Percentiles rank a stretch among this genome's conserved stretches.
These are phyloP conservation scores for Sebastes elongatus DNA, from an alignment of 2,797 vertebrate genomes.

Conservation along the genomic window DNA sequence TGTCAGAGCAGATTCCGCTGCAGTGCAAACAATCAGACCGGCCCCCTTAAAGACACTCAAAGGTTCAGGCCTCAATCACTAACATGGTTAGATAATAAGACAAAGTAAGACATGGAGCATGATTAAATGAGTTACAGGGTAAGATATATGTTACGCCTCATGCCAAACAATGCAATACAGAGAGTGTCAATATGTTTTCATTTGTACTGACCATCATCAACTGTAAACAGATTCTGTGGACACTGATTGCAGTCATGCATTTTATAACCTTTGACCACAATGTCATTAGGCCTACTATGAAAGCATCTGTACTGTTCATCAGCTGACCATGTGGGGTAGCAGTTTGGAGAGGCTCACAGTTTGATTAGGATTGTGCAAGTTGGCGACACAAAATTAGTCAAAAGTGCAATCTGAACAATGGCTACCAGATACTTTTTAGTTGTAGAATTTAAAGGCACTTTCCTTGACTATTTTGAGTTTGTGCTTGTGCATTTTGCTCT, in stretches of 20 bases:
- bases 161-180: neutral
- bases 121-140: neutral
- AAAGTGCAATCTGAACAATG: neutral
- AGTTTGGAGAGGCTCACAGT: neutral
- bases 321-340: neutral
- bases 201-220: neutral
- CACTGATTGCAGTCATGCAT: no score
- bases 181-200: neutral
- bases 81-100: neutral
- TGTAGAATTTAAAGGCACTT: neutral
- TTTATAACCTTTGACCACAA: neutral
- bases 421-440: neutral
- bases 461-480: neutral
- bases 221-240: neutral
- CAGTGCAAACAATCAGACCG: neutral
- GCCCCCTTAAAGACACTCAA: neutral
- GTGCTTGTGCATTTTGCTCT: neutral
- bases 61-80: neutral
- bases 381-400: neutral
- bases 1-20: slow-evolving; percentile 1
- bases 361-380: neutral
- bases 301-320: neutral
- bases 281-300: neutral
- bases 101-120: neutral
- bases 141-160: neutral